Evolutionary conservation across 2,888 invertebrate species (phyloP), one percentile per base, ranked within the genome.

Genomic region (Erebia ligea): DNA sequence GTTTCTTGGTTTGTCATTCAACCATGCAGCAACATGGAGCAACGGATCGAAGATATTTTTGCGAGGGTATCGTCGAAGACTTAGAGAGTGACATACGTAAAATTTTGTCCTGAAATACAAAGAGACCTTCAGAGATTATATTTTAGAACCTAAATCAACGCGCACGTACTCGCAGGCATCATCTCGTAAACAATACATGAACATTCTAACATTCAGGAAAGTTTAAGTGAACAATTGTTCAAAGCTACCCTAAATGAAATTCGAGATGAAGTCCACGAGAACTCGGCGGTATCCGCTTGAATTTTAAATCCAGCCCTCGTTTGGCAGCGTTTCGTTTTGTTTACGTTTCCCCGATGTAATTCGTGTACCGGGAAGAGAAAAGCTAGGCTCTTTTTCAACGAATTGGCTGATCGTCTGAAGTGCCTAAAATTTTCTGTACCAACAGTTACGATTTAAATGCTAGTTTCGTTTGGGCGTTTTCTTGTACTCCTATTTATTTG

Each of bases 171-270:
- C 6, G 34, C 34, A 6, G 34, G 34, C 34, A 34, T 25, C 25
- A 25, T 34, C 34, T 6, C 0, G 5, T 34, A 34, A 45, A 45
- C 10, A 45, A 45, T 13, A 45, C 45, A 45, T 13, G 45, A 17
- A 54, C 17, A 54, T 21, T 56, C 21, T 21, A 8, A 10, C 5
- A 13, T 5, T 34, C 25, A 58, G 57, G 17, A 59, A 17, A 42
- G n/a, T 42, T 48, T 15, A 62, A 62, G 19, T 67, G 62, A 62
- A 17, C 70, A 61, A 62, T 62, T 70, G 62, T 66, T 70, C 21
- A 66, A 67, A 70, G 56, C 65, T 66, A n/a, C 61, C 48, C 45
- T 19, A 62, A 70, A 70, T 70, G 61, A 61, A 70, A 67, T 70
- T 66, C 65, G 65, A 66, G 70, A 66, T 66, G 65, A 52, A 52